Evolutionary conservation across 2,113 vertebrate genomes (phyloP).

Genomic region (Erpornis zantholeuca): DNA sequence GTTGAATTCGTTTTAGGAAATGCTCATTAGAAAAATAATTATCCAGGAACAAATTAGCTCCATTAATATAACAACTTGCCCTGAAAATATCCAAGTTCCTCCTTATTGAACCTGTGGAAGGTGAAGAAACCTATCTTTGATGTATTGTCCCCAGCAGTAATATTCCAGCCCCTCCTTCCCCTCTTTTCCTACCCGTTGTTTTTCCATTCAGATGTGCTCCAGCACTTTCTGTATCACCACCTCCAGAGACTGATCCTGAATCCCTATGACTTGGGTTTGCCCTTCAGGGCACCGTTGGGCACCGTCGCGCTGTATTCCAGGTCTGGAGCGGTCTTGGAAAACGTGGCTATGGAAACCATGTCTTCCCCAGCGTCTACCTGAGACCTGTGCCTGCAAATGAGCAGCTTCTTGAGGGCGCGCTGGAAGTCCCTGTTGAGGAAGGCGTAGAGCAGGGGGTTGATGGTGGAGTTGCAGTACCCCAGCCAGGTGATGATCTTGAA

Average conservation of each 20-base stretch:
- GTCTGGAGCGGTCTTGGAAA: constrained; percentile 72
- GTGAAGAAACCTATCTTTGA: not conserved
- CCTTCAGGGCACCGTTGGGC: not conserved
- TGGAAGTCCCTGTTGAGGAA: constrained; percentile 74
- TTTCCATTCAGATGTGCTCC: not conserved
- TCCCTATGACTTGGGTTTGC: not conserved
- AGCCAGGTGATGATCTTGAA: constrained; percentile 76
- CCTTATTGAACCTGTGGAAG: not conserved
- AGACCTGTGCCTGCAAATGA: constrained; percentile 72
- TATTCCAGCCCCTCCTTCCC: not conserved
- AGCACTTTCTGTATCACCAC: not conserved
- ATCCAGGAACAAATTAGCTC: not conserved
- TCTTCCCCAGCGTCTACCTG: constrained; percentile 72
- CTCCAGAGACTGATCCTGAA: not conserved
- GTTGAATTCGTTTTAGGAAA: not conserved
- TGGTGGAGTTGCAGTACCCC: constrained; percentile 74
- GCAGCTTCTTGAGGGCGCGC: constrained; percentile 78
- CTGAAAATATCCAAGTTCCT: not conserved
- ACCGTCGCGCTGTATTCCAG: not conserved
- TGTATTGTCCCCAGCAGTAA: not conserved
- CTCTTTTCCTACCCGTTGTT: not conserved
- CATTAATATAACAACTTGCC: not conserved
- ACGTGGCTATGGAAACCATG: constrained; percentile 74
- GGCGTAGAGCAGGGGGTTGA: constrained; percentile 73
- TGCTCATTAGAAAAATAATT: not conserved